Conservation (phyloP, 2,113 vertebrate species). For the Rynchops niger region DNA sequence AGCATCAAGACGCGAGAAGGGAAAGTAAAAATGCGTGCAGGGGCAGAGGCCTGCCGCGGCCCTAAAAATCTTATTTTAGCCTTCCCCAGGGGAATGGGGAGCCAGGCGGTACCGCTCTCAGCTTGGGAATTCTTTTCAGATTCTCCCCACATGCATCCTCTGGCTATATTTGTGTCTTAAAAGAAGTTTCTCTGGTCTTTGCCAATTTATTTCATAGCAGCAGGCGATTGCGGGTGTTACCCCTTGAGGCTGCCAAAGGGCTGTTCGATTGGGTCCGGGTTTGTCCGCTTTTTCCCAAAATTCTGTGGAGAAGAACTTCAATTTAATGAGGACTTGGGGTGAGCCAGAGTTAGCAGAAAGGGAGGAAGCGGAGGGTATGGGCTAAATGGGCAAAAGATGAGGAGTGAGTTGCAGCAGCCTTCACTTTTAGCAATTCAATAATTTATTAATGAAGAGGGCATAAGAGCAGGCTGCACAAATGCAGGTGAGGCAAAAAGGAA, state of each 20-base stretch:
- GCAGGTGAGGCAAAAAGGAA: background rate
- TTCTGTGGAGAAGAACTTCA: background rate
- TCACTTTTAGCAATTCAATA: background rate
- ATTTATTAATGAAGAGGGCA: background rate
- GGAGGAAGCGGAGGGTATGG: background rate
- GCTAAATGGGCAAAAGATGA: background rate
- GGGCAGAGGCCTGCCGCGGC: background rate
- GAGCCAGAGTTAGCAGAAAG: background rate
- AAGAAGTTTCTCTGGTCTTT: background rate
- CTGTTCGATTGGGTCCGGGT: fast-evolving
- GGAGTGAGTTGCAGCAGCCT: background rate
- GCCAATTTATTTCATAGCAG: background rate
- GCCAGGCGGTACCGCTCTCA: background rate
- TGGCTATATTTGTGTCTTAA: background rate
- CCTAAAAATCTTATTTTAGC: background rate
- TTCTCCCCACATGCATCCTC: background rate
- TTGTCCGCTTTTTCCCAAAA: background rate
- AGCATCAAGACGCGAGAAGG: background rate
- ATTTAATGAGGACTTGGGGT: background rate
- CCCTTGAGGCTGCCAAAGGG: background rate
- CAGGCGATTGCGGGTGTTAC: background rate
- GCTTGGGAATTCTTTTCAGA: conserved; percentile 5
- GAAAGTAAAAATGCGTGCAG: background rate
- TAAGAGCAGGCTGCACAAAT: background rate
- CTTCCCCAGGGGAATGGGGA: background rate